Base-by-base conservation (phyloP, 2,113 vertebrate genomes). In the Orthonyx spaldingii region DNA sequence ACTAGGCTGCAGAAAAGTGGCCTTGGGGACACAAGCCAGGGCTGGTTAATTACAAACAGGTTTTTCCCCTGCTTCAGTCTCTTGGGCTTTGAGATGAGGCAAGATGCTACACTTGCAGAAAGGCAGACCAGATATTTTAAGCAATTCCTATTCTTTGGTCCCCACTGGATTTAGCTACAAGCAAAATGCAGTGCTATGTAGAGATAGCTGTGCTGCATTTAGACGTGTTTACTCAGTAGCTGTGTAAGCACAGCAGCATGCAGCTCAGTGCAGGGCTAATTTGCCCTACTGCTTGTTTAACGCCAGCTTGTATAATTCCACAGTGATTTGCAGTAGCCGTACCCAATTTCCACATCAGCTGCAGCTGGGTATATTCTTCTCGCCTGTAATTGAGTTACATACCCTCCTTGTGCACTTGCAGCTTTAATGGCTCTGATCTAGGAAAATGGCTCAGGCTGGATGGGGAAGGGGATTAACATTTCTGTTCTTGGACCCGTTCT, bases 241-340 rank as follows among this genome's bases (percentile, higher is more conserved):
- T 86, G 42, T 74, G 75, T 70, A 86, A 92, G 75, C 71, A 70
- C 71, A 81, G 83, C 83, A 92, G 71, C 92, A 83, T 18, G 71
- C 88, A 86, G 79, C 75, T 86, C 63, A 46, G 80, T 28, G 46
- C 66, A 94, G 90, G 55, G 26, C 59, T 93, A 61, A 90, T 93
- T 83, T 93, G 78, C 74, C 86, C 87, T 89, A 85, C 56, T 91
- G 87, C 84, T 95, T 95, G 92, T 91, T 93, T 91, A 94, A 94
- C 2, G 35, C 46, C 90, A 90, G 86, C 68, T 86, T 94, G 50
- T 69, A 18, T 88, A 95, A 96, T 90, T 95, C 94, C 94, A 90
- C 49, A n/a, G 90, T 94, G 94, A 88, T 94, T 93, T 95, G 85
- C 88, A 88, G 90, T 66, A 86, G 86, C 85, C 63, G 7, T 88